These are phyloP conservation scores for Anagyrus pseudococci DNA, from an alignment of 2,888 invertebrate species.

Conservation along the genomic window DNA sequence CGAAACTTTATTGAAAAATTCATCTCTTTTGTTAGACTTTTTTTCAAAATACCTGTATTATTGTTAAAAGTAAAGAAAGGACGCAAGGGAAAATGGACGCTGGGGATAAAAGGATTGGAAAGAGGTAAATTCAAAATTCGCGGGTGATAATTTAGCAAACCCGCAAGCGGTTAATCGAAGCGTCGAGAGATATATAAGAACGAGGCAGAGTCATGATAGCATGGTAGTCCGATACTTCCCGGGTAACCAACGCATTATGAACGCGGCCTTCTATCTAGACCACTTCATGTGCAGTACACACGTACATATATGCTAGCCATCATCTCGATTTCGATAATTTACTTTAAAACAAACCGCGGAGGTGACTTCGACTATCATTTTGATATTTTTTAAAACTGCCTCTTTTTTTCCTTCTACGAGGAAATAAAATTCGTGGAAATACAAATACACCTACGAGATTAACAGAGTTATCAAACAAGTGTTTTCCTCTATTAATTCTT, in stretches of 20 bases:
- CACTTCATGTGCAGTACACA: conserved; percentile 34
- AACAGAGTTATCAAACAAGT: no score
- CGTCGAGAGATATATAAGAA: conserved; percentile 48
- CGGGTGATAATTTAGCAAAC: conserved; percentile 13
- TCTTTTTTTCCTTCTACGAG: no score
- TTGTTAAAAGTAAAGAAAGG: no score
- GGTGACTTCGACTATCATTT: conserved; percentile 52
- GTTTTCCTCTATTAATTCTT: no score
- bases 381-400: no score
- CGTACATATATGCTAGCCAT: conserved; percentile 38
- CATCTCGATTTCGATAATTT: conserved; percentile 41
- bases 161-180: conserved; percentile 27
- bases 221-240: conserved; percentile 56
- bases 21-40: no score
- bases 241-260: conserved; percentile 48
- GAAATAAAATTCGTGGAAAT: no score
- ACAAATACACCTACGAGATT: no score
- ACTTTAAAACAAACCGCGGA: conserved; percentile 50
- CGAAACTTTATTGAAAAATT: no score
- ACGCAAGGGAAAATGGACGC: no score
- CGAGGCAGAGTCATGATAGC: rapidly evolving
- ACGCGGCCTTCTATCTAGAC: conserved; percentile 30
- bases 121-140: conserved; percentile 24
- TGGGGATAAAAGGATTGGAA: no score
- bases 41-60: no score